These are phyloP conservation scores for Stigmatopora argus DNA, from an alignment of 2,113 vertebrate species.

Conservation along the genomic window DNA sequence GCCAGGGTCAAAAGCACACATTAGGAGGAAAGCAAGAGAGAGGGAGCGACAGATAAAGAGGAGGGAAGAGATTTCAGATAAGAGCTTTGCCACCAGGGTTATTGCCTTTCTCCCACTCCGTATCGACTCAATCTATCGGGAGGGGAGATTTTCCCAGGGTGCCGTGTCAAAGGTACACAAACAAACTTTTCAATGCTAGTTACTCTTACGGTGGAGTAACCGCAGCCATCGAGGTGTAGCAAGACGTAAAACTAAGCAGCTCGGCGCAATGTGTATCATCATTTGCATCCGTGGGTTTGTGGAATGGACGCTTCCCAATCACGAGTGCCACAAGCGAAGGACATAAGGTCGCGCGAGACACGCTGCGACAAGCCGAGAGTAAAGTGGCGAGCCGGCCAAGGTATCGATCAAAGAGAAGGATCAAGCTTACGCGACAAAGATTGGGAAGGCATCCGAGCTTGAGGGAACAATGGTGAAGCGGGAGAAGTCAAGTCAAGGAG, in stretches of 20 bases:
- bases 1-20: slow-evolving; percentile 27
- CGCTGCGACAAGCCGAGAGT: slow-evolving; percentile 34
- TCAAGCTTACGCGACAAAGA: slow-evolving; percentile 11
- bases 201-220: slow-evolving; percentile 15
- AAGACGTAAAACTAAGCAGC: slow-evolving; percentile 10
- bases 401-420: slow-evolving; percentile 40
- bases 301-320: slow-evolving; percentile 19
- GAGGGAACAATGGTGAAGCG: slow-evolving; percentile 17
- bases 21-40: slow-evolving; percentile 4
- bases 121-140: slow-evolving; percentile 48
- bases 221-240: slow-evolving; percentile 19
- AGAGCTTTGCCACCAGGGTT: slow-evolving; percentile 54
- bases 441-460: slow-evolving; percentile 17
- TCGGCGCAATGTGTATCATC: slow-evolving; percentile 20
- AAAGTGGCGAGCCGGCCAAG: slow-evolving; percentile 26
- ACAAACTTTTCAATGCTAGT: slow-evolving; percentile 18
- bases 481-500: slow-evolving; percentile 34
- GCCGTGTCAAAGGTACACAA: slow-evolving; percentile 14
- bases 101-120: slow-evolving; percentile 55
- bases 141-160: slow-evolving; percentile 20
- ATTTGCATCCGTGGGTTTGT: slow-evolving; percentile 47
- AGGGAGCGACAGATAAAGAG: slow-evolving; percentile 3
- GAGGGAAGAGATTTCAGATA: slow-evolving; percentile 30
- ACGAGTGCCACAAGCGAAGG: slow-evolving; percentile 27
- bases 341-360: slow-evolving; percentile 20